Percentiles rank a stretch among this genome's conserved stretches.
Evolutionary conservation across 35 echinoderm and acorn worm genomes (phyloP).

Genomic region (Apostichopus californicus): DNA sequence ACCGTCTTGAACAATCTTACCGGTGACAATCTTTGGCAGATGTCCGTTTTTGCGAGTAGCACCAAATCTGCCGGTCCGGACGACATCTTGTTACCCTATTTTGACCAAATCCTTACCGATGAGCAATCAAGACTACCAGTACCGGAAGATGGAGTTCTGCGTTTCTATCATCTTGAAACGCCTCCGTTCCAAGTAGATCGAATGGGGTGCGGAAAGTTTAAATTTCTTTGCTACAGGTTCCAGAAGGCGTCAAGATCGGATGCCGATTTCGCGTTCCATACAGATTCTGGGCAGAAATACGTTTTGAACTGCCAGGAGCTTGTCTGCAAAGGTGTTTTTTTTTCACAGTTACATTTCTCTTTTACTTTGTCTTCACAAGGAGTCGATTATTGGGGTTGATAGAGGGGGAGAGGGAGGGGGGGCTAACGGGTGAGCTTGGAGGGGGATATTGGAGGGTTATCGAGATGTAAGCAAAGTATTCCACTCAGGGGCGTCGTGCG

Average conservation of each 20-base stretch:
- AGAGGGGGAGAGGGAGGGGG: too few relatives aligned
- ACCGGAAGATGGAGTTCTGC: constrained; percentile 29
- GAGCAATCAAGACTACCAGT: constrained; percentile 59
- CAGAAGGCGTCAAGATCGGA: constrained; percentile 59
- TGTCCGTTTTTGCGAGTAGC: constrained; percentile 76
- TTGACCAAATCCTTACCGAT: constrained; percentile 68
- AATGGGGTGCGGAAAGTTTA: constrained; percentile 77
- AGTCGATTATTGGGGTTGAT: neutral
- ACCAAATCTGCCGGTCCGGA: neutral
- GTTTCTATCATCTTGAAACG: constrained; percentile 64
- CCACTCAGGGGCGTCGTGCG: too few relatives aligned
- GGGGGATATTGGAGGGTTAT: too few relatives aligned
- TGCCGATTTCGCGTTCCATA: constrained; percentile 50
- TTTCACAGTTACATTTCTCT: too few relatives aligned
- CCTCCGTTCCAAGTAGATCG: constrained; percentile 69
- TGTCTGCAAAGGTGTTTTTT: neutral
- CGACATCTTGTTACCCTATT: constrained; percentile 27
- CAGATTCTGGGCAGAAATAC: neutral
- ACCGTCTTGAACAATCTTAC: constrained; percentile 52
- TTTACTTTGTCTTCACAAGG: neutral
- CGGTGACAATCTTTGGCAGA: constrained; percentile 70
- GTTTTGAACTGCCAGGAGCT: constrained; percentile 30
- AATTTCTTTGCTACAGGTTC: constrained; percentile 80
- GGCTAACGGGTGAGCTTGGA: too few relatives aligned
- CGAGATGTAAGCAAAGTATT: too few relatives aligned